Base-by-base conservation (phyloP, 2,113 vertebrate species). In the Cyrtonyx montezumae region DNA sequence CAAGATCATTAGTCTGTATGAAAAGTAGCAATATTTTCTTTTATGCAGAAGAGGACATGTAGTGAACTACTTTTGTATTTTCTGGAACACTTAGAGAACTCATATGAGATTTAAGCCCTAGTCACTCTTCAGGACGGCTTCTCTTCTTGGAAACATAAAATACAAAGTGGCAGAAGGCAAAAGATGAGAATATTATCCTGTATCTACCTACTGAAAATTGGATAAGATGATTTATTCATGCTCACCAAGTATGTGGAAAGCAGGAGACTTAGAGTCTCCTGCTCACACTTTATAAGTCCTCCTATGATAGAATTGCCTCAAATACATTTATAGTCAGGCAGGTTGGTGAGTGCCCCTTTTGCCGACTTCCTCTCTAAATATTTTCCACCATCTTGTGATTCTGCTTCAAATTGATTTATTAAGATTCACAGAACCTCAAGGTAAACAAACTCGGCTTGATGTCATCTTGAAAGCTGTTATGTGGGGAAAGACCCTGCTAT, bases 401-500 rank as follows among this genome's bases (percentile, higher is more conserved):
- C 23, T 63, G 5, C 22, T 67, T 89, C 34, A 77, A 8, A 28
- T 16, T n/a, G 8, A 56, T 77, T 74, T 67, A 36, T 13, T 82
- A 49, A 26, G 11, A 63, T 43, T 46, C 77, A 17, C 17, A 90
- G 62, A 79, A 82, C 4, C 46, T 55, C n/a, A 58, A 63, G 13
- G n/a, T 67, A 65, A 79, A 51, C 2, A 45, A 34, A 73, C 62
- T 13, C 26, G 11, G 15, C 93, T 55, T 55, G 25, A n/a, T 22
- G 25, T 51, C 55, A 53, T 19, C 56, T 65, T 73, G 61, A 63
- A 79, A 55, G 42, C 3, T 32, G 2, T 30, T 58, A 3, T 73
- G 53, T 67, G 32, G 7, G 21, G 61, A 79, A 53, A 0, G 0
- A 42, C 22, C 2, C 51, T 8, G 9, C 12, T 46, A 70, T 2